Conservation (phyloP, 2,888 invertebrate genomes). For the Spilosoma lubricipeda region DNA sequence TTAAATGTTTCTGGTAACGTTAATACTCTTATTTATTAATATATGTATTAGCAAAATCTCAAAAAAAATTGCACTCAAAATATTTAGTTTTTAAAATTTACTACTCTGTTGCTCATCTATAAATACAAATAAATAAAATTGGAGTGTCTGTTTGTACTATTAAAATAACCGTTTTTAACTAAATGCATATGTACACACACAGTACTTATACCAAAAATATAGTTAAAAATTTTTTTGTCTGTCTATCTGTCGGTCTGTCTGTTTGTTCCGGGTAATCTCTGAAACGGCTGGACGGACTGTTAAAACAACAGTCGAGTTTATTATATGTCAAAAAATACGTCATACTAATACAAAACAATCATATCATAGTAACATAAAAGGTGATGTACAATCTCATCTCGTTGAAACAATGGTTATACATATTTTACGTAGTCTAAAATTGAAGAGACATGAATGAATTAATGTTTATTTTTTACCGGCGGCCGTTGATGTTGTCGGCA, state of each 20-base stretch:
- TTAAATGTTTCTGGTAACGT: no score
- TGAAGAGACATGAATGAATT: constrained; percentile 76
- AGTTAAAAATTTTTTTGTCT: no score
- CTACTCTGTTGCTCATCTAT: neutral
- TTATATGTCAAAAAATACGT: no score
- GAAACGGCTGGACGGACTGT: no score
- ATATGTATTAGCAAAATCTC: neutral
- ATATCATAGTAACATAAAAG: constrained; percentile 41
- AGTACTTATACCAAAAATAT: no score
- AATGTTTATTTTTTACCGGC: constrained; percentile 70
- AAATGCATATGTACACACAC: no score
- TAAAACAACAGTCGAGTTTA: no score
- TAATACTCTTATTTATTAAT: neutral
- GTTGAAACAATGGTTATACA: constrained; percentile 56
- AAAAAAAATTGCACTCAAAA: neutral
- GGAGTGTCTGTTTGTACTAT: no score
- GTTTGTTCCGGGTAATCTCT: no score
- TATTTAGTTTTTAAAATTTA: neutral
- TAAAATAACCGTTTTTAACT: no score
- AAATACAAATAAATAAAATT: no score
- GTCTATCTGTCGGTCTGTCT: no score
- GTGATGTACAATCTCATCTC: constrained; percentile 13
- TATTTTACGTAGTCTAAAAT: constrained; percentile 66
- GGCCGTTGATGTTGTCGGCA: constrained; percentile 68
- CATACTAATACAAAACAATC: constrained; percentile 20